Percentiles rank a stretch among this genome's conserved stretches.
Evolutionary conservation across 1,140 invertebrate species (phyloP).

Genomic region (Mamestra configurata): DNA sequence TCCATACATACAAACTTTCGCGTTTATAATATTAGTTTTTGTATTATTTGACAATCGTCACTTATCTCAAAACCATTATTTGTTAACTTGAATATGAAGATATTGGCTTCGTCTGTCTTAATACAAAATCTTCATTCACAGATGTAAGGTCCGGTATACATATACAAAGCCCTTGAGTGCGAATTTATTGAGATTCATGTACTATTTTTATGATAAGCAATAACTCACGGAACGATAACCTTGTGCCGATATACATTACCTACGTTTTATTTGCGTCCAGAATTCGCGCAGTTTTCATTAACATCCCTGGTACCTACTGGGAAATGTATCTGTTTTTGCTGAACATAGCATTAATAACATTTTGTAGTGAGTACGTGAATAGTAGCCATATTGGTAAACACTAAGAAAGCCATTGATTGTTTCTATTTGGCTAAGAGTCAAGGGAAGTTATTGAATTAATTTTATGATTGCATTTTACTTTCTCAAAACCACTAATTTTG

Average conservation of each 20-base stretch:
- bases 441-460: too few species aligned
- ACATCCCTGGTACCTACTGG: neutral
- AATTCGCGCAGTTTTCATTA: slow-evolving; percentile 4
- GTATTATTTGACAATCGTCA: too few species aligned
- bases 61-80: too few species aligned
- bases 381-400: too few species aligned
- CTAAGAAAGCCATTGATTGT: too few species aligned
- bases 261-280: slow-evolving; percentile 17
- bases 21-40: too few species aligned
- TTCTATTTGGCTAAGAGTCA: too few species aligned
- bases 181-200: slow-evolving; percentile 1
- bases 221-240: slow-evolving; percentile 6
- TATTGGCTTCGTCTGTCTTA: too few species aligned
- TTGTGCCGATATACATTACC: slow-evolving; percentile 10
- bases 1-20: too few species aligned
- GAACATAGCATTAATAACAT: neutral
- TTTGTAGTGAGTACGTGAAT: neutral
- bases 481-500: too few species aligned
- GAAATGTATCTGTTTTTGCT: slow-evolving; percentile 12
- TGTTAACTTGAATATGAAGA: too few species aligned
- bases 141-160: neutral
- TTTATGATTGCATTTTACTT: slow-evolving; percentile 3
- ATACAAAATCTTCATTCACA: too few species aligned
- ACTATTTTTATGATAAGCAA: slow-evolving; percentile 27
- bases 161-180: neutral